These are phyloP conservation scores for Thalpophila matura DNA, from an alignment of 2,888 invertebrate genomes.

Conservation along the genomic window DNA sequence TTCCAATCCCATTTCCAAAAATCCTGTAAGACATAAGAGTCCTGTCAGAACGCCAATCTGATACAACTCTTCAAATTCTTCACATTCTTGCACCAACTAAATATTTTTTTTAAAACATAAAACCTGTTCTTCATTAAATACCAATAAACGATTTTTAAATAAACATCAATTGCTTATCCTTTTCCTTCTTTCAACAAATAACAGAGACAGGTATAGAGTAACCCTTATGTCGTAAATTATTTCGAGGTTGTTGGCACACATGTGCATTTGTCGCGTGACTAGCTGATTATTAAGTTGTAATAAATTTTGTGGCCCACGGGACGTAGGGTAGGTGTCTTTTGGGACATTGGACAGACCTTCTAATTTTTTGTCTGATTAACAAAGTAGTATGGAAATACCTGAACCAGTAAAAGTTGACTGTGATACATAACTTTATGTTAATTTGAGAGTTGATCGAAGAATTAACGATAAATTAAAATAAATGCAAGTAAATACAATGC, in stretches of 20 bases:
- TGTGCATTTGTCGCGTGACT: constrained; percentile 85
- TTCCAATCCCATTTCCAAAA: constrained; percentile 31
- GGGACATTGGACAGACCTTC: constrained; percentile 61
- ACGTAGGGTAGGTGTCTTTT: constrained; percentile 74
- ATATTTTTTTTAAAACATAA: constrained; percentile 65
- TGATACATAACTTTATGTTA: constrained; percentile 42
- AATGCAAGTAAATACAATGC: constrained; percentile 6
- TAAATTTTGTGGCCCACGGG: constrained; percentile 84
- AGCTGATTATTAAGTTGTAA: constrained; percentile 87
- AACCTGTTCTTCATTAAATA: constrained; percentile 78
- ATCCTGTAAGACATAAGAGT: constrained; percentile 52
- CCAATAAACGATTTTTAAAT: constrained; percentile 85
- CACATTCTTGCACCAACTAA: constrained; percentile 67
- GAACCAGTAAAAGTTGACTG: constrained; percentile 39
- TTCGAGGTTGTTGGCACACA: constrained; percentile 81
- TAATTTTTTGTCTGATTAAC: constrained; percentile 61
- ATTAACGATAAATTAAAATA: constrained; percentile 6
- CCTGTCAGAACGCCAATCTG: constrained; percentile 53
- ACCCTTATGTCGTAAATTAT: constrained; percentile 87
- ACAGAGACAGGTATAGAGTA: constrained; percentile 70
- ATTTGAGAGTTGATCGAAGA: constrained; percentile 19
- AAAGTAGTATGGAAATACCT: constrained; percentile 45
- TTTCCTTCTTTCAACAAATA: constrained; percentile 55
- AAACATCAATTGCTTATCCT: constrained; percentile 74
- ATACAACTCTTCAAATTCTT: constrained; percentile 57